Evolutionary conservation across 2,797 vertebrate genomes (phyloP), one percentile per base, ranked within the genome.

Genomic region (Masticophis lateralis): DNA sequence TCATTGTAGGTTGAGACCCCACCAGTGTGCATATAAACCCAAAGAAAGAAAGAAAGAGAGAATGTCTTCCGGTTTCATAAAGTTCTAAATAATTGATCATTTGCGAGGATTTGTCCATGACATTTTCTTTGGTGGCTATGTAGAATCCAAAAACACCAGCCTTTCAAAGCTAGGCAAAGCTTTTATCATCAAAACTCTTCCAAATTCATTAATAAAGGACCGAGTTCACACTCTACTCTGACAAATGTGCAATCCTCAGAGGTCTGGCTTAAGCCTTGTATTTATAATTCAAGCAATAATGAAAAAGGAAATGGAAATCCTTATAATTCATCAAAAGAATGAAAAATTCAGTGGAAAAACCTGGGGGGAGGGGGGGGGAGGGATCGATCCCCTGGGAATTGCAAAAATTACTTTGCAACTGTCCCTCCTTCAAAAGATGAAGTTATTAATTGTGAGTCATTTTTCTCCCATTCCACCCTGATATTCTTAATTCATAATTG

Each of bases 271-370:
- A 20, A 0, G 37, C 56, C 56, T 32, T 90, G 90, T 96, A 96
- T 96, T 97, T 96, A 89, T 94, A 95, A 95, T 91, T 94, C 94
- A 83, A 93, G 92, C 20, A 43, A 18, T 95, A 97, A 96, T 94
- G 96, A 93, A 94, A 96, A 94, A 94, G 74, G 37, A 96, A 95
- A 96, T 96, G 92, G 95, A 95, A 96, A 93, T 93, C 55, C 95
- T 95, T 95, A 91, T 94, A 94, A 96, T 95, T 96, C 95, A 95
- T 94, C 93, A 91, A 95, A 96, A 95, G 92, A 96, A 92, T 94
- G 60, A 94, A 94, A 96, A 96, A 79, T 88, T 27, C 91, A 59
- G 55, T 94, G 92, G 90, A 74, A 93, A 89, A 83, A 63, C 3
- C 2, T 4, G 18, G 16, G 28, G 2, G 13, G 0, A 1, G 37